phyloP scores from a whole-genome alignment of 2,888 invertebrate genomes.

The Heliconius sara region DNA sequence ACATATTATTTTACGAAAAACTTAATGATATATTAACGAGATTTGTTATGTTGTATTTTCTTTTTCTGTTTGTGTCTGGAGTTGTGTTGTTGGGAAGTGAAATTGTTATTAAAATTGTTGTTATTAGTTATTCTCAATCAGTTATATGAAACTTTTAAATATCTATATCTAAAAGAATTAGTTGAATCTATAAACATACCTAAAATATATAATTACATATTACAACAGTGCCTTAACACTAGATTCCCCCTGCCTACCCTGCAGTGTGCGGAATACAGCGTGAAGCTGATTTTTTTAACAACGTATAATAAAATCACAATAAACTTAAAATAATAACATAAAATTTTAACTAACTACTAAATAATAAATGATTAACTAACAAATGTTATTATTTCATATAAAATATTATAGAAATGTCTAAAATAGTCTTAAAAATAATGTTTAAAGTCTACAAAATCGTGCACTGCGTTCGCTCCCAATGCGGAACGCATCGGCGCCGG shows the following conservation, averaged over 20 bases:
- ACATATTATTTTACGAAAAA: conserved; percentile 22
- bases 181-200: not conserved
- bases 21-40: not conserved
- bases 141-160: not conserved
- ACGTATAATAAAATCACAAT: not conserved
- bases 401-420: not conserved
- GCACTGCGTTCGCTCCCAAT: conserved; percentile 43
- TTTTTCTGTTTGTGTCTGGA: no score
- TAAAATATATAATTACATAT: no score
- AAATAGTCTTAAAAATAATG: not conserved
- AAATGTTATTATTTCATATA: not conserved
- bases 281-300: no score
- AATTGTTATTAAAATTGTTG: not conserved
- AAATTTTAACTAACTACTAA: not conserved
- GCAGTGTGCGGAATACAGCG: no score
- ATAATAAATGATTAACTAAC: not conserved
- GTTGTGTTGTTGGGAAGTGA: not conserved
- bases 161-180: not conserved
- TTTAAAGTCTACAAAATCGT: conserved; percentile 13
- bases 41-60: not conserved
- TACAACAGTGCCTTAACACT: no score
- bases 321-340: not conserved
- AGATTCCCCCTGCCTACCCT: no score
- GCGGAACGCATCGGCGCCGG: conserved; percentile 74
- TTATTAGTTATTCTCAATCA: not conserved